Evolutionary conservation across 2,113 vertebrate genomes (phyloP).

Genomic region (Alectura lathami): DNA sequence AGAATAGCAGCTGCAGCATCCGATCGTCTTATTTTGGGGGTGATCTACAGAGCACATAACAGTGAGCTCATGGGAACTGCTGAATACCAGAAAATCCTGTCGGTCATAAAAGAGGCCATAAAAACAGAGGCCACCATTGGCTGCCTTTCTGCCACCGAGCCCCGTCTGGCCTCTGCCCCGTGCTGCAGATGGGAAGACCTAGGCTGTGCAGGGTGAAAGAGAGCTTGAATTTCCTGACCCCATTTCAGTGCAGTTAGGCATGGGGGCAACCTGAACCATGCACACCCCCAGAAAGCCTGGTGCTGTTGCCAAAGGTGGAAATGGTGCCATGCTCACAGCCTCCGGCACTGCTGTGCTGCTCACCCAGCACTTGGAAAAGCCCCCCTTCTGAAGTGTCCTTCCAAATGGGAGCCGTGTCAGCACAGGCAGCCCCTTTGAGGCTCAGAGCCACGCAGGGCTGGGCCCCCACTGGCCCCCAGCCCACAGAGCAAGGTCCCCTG

Average conservation of each 20-base stretch:
- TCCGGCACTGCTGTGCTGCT: too few relatives aligned
- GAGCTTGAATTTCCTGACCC: accelerated
- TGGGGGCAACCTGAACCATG: not conserved
- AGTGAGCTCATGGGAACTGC: not conserved
- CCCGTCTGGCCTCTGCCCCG: too few relatives aligned
- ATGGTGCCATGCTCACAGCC: too few relatives aligned
- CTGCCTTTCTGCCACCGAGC: not conserved
- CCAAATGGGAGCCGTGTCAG: accelerated
- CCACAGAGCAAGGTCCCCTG: accelerated
- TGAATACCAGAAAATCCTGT: not conserved
- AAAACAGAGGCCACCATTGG: not conserved
- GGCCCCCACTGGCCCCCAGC: not conserved
- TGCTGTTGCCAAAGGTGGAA: not conserved
- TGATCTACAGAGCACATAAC: not conserved
- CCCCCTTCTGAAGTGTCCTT: not conserved
- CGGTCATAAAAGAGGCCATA: not conserved
- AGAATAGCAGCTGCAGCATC: not conserved
- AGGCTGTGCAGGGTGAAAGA: accelerated
- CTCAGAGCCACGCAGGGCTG: too few relatives aligned
- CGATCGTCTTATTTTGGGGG: accelerated
- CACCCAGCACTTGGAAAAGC: too few relatives aligned
- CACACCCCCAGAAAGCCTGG: not conserved
- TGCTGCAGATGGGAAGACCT: not conserved
- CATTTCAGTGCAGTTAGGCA: not conserved
- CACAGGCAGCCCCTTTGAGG: accelerated